Conservation (phyloP, 2,113 vertebrate species). For the Felis chaus region DNA sequence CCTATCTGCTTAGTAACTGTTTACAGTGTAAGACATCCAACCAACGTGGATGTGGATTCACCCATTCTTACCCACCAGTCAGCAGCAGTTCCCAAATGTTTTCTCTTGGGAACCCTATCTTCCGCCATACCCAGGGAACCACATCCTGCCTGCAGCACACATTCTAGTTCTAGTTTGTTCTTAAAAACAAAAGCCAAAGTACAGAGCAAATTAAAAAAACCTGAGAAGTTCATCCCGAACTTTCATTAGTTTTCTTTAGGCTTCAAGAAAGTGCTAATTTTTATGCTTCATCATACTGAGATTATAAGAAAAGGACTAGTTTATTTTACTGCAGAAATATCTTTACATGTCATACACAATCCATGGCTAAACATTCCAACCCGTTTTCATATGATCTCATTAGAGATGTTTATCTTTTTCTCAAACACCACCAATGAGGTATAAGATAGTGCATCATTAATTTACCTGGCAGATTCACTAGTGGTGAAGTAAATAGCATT, state of each 20-base stretch:
- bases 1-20: not conserved
- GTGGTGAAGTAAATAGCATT: slow-evolving; percentile 1
- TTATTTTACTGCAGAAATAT: slow-evolving; percentile 33
- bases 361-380: slow-evolving; percentile 59
- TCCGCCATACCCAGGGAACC: not conserved
- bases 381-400: slow-evolving; percentile 27
- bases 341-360: slow-evolving; percentile 11
- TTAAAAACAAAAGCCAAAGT: slow-evolving; percentile 41
- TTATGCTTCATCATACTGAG: slow-evolving; percentile 45
- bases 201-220: slow-evolving; percentile 38
- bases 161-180: not conserved
- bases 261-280: slow-evolving; percentile 22
- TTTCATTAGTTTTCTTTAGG: not conserved
- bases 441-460: slow-evolving; percentile 42
- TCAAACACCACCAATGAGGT: slow-evolving; percentile 12
- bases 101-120: not conserved
- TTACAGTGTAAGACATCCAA: not conserved
- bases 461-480: not conserved
- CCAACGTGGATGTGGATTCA: not conserved
- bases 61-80: not conserved
- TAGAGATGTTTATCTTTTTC: slow-evolving; percentile 30
- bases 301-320: not conserved
- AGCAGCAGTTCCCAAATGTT: not conserved
- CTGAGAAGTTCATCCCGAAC: not conserved
- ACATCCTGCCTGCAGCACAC: not conserved